Conservation (phyloP, 2,888 invertebrate genomes). For the Zygogramma bicolorata region DNA sequence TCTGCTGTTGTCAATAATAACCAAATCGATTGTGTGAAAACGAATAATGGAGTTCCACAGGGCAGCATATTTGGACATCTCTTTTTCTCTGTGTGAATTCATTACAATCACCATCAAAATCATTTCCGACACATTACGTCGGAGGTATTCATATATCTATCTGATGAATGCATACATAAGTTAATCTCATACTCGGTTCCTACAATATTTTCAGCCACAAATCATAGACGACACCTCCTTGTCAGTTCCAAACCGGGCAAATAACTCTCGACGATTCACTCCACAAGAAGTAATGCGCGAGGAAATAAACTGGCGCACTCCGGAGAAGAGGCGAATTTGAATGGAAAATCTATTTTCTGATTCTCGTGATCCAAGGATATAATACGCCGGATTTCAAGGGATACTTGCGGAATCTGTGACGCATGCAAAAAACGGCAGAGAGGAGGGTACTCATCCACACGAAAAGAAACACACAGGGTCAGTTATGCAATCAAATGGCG, state of each 20-base stretch:
- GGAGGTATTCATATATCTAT: too few relatives aligned
- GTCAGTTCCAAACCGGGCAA: background rate
- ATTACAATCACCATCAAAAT: too few relatives aligned
- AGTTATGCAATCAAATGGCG: slow-evolving; percentile 37
- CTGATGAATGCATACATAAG: too few relatives aligned
- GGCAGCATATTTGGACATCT: too few relatives aligned
- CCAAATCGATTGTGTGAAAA: too few relatives aligned
- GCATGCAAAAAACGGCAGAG: slow-evolving; percentile 42
- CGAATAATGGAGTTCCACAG: too few relatives aligned
- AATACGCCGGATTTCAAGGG: background rate
- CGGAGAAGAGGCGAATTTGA: background rate
- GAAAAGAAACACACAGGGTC: slow-evolving; percentile 37
- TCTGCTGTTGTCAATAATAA: too few relatives aligned
- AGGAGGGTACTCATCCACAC: slow-evolving; percentile 36
- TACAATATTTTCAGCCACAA: too few relatives aligned
- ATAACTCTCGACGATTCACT: background rate
- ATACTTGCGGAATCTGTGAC: slow-evolving; percentile 33
- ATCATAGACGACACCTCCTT: too few relatives aligned
- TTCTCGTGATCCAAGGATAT: slow-evolving; percentile 6
- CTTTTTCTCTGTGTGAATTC: too few relatives aligned
- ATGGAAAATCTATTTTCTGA: slow-evolving; percentile 23
- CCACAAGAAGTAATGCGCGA: background rate
- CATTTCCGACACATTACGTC: too few relatives aligned
- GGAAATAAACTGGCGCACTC: background rate
- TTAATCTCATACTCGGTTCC: too few relatives aligned